Percentiles rank a stretch among this genome's conserved stretches.
Conservation (phyloP, 2,888 invertebrate species). For the Eustalomyia histrio region DNA sequence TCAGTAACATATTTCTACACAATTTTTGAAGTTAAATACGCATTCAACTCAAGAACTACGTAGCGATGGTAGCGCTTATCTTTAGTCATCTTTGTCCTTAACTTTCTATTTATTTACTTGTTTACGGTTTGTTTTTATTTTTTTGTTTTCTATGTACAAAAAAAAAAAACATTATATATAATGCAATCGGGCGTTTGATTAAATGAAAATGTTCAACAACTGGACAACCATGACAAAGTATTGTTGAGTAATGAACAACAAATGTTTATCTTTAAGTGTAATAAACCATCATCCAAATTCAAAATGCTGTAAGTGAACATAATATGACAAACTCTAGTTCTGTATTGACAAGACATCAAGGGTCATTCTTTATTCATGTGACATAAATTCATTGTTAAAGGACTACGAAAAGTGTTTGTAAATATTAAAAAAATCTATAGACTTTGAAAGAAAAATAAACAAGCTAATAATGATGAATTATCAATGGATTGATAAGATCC, state of each 20-base stretch:
- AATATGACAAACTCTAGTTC: slow-evolving; percentile 11
- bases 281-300: slow-evolving; percentile 20
- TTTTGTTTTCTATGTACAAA: slow-evolving; percentile 10
- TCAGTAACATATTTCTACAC: no score
- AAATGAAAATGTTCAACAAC: slow-evolving; percentile 45
- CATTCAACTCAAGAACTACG: no score
- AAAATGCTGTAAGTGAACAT: slow-evolving; percentile 29
- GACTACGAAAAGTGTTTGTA: not conserved
- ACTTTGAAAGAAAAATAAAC: not conserved
- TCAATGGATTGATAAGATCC: no score
- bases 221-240: slow-evolving; percentile 24
- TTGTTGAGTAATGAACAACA: slow-evolving; percentile 10
- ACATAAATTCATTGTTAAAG: slow-evolving; percentile 9
- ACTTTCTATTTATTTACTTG: not conserved
- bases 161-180: not conserved
- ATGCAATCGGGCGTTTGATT: slow-evolving; percentile 40
- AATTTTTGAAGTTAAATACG: no score
- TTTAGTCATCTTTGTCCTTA: not conserved
- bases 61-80: no score
- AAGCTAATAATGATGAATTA: no score
- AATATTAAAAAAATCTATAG: not conserved
- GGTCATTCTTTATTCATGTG: slow-evolving; percentile 43
- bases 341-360: not conserved
- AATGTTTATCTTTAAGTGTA: slow-evolving; percentile 35
- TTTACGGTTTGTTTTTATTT: slow-evolving; percentile 6